Conservation (phyloP, 1,140 invertebrate species). For the Scaptomyza graminum region DNA sequence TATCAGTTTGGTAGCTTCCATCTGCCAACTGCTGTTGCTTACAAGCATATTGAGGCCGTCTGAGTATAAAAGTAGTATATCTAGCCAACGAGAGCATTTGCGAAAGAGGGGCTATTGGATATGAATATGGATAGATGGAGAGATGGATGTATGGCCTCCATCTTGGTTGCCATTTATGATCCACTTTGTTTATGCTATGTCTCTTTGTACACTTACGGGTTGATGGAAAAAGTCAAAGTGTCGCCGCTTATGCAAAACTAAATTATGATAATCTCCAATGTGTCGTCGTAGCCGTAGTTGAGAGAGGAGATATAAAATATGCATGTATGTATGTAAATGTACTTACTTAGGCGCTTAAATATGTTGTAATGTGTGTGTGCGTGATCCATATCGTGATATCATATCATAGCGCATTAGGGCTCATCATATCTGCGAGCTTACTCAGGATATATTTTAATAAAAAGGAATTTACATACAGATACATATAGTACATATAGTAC, state of each 20-base stretch:
- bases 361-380: conserved; percentile 28
- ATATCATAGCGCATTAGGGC: conserved; percentile 73
- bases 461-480: conserved; percentile 68
- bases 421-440: conserved; percentile 58
- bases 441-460: conserved; percentile 62
- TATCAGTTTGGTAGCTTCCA: neutral
- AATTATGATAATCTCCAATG: conserved; percentile 68
- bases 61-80: conserved; percentile 37
- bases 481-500: conserved; percentile 33
- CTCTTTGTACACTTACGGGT: conserved; percentile 1
- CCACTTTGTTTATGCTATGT: conserved; percentile 22
- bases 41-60: conserved; percentile 57
- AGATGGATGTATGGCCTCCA: neutral
- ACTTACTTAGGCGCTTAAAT: conserved; percentile 8
- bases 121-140: conserved; percentile 4
- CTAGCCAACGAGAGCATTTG: neutral
- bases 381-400: conserved; percentile 68
- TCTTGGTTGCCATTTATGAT: conserved; percentile 14
- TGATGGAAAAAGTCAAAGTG: conserved; percentile 29
- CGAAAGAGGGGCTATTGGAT: conserved; percentile 5
- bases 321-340: neutral
- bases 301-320: neutral
- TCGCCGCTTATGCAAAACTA: conserved; percentile 50
- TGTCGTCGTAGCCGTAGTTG: conserved; percentile 36
- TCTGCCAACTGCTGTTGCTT: conserved; percentile 34